phyloP scores from a whole-genome alignment of 1,140 invertebrate genomes.

The Aphis gossypii region DNA sequence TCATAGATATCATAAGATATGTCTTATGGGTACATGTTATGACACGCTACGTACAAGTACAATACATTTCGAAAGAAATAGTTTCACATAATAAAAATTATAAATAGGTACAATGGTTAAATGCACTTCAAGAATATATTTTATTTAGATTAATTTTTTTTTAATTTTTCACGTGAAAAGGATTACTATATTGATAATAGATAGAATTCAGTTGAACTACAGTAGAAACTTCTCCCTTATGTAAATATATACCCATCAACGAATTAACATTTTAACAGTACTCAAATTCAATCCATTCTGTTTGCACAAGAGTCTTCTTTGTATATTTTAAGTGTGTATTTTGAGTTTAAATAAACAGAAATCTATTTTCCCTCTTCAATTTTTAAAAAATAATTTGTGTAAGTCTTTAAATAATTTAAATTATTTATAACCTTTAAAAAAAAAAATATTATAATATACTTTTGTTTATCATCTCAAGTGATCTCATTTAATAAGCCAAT shows the following conservation, averaged over 20 bases:
- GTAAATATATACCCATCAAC: background rate
- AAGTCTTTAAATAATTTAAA: background rate
- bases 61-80: background rate
- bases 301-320: background rate
- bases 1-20: background rate
- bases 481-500: background rate
- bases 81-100: background rate
- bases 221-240: no score
- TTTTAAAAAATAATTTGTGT: background rate
- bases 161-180: background rate
- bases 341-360: constrained; percentile 5
- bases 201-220: background rate
- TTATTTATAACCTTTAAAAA: background rate
- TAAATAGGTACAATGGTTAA: background rate
- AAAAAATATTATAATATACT: background rate
- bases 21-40: background rate
- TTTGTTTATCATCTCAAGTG: background rate
- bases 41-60: background rate
- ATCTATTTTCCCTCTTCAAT: background rate
- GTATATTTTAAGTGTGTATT: background rate
- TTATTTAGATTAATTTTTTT: background rate
- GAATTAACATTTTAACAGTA: background rate
- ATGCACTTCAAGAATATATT: background rate
- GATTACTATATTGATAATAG: background rate
- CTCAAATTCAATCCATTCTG: background rate